Conservation (phyloP, 2,888 invertebrate species). For the Thysanoteuthis rhombus region DNA sequence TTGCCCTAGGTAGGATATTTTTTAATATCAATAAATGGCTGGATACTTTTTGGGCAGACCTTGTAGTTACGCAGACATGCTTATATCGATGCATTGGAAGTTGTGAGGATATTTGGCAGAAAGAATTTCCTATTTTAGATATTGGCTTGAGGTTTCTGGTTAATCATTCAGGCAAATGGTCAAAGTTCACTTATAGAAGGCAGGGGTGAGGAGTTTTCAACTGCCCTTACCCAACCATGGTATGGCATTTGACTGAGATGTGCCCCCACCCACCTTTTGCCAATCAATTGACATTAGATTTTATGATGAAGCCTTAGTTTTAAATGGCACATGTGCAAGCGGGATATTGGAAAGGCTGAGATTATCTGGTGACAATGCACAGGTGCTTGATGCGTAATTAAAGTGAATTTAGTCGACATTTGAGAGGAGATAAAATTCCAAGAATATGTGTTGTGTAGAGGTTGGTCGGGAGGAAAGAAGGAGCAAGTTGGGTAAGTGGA, state of each 20-base stretch:
- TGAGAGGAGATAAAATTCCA: background rate
- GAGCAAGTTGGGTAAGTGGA: background rate
- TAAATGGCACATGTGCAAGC: background rate
- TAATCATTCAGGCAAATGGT: background rate
- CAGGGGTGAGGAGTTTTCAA: background rate
- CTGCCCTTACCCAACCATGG: background rate
- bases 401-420: background rate
- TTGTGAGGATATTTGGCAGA: no score
- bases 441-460: background rate
- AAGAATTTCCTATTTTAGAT: no score
- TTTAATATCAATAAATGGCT: no score
- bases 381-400: constrained; percentile 12
- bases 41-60: no score
- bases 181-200: background rate
- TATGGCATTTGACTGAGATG: background rate
- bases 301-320: background rate
- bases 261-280: background rate
- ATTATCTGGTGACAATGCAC: background rate
- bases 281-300: background rate
- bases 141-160: no score
- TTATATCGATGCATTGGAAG: no score
- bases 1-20: no score
- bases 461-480: background rate
- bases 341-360: background rate
- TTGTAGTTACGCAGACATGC: no score